A percentile compares a stretch with the other conserved stretches of the same genome.
These are phyloP conservation scores for Oligia strigilis DNA, from an alignment of 2,888 invertebrate genomes.

Conservation along the genomic window DNA sequence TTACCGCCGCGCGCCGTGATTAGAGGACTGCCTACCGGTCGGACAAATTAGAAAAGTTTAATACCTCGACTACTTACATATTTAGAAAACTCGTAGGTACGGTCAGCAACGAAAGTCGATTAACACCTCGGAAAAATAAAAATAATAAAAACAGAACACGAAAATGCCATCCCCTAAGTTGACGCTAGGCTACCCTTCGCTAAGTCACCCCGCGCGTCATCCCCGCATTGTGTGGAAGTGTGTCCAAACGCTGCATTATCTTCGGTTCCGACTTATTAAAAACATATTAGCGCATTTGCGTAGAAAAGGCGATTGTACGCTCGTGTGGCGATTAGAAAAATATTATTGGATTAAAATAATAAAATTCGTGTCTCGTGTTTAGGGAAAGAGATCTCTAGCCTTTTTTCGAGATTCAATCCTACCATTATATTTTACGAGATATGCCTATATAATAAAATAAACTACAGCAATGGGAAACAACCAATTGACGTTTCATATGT, in stretches of 20 bases:
- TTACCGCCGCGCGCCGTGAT: too few species aligned
- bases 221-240: conserved; percentile 65
- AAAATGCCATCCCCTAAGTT: conserved; percentile 32
- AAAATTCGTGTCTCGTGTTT: background rate
- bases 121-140: background rate
- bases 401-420: background rate
- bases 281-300: conserved; percentile 80
- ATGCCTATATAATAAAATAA: background rate
- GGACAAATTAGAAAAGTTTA: too few species aligned
- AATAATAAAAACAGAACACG: background rate
- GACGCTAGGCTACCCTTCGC: conserved; percentile 42
- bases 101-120: background rate
- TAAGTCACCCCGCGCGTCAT: conserved; percentile 51
- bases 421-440: background rate
- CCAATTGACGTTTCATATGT: too few species aligned
- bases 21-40: too few species aligned
- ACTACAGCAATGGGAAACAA: background rate
- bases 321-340: conserved; percentile 64
- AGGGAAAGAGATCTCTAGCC: background rate
- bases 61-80: too few species aligned
- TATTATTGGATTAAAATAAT: conserved; percentile 2
- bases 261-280: conserved; percentile 86
- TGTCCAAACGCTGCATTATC: conserved; percentile 73
- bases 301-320: conserved; percentile 76
- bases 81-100: background rate